Conservation (phyloP, 2,113 vertebrate species). For the Todiramphus saurophagus region DNA sequence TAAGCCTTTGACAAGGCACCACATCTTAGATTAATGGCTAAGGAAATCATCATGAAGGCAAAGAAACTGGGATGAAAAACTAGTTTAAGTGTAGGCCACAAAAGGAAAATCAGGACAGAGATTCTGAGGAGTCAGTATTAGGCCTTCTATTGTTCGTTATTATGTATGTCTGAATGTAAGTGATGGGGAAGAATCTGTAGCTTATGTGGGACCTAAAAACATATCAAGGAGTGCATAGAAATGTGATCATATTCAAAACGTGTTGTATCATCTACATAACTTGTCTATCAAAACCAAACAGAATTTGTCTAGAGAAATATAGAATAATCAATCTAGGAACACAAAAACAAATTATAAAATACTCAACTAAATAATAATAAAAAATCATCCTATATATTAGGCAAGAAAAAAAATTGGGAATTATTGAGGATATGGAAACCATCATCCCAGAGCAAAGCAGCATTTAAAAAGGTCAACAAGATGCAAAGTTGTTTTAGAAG, state of each 20-base stretch:
- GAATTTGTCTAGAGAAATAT: not conserved
- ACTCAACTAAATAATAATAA: not conserved
- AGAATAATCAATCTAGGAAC: not conserved
- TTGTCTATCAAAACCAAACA: not conserved
- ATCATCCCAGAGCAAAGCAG: not conserved
- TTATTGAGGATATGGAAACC: not conserved
- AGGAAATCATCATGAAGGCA: constrained; percentile 1
- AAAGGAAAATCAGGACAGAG: not conserved
- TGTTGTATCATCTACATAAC: not conserved
- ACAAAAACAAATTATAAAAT: not conserved
- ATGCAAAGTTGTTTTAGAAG: not conserved
- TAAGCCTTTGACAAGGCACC: not conserved
- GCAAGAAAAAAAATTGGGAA: not conserved
- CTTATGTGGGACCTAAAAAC: not conserved
- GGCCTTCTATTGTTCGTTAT: not conserved
- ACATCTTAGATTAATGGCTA: not conserved
- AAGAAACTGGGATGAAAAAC: not conserved
- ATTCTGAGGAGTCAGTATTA: not conserved
- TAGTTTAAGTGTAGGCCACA: not conserved
- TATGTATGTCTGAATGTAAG: not conserved
- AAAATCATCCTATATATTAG: not conserved
- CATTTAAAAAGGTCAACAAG: not conserved
- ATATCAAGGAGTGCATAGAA: not conserved
- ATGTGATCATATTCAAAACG: not conserved
- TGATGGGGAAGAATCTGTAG: not conserved